phyloP scores from a whole-genome alignment of 2,888 invertebrate genomes.

The Machimus atricapillus region DNA sequence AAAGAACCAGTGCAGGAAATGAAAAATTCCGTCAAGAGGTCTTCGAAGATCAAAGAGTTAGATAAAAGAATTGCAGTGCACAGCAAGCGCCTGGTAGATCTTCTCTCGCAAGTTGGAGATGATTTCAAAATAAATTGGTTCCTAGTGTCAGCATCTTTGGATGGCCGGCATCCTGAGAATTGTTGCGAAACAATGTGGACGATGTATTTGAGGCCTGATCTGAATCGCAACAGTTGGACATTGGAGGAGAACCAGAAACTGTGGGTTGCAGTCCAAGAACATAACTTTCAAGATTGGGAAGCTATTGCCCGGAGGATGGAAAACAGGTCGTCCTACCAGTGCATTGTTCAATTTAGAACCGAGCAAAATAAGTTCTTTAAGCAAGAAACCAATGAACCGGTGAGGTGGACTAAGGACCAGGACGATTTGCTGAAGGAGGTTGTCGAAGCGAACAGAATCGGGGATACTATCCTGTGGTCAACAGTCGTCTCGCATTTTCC shows the following conservation, averaged over 20 bases:
- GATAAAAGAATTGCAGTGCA: conserved; percentile 42
- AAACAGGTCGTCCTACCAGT: conserved; percentile 73
- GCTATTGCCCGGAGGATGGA: conserved; percentile 67
- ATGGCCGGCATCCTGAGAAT: conserved; percentile 67
- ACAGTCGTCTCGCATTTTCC: conserved; percentile 71
- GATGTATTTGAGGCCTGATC: conserved; percentile 71
- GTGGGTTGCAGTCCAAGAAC: conserved; percentile 56
- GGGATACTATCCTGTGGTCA: conserved; percentile 77
- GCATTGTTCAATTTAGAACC: conserved; percentile 72
- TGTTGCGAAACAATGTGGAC: conserved; percentile 78
- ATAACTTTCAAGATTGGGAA: conserved; percentile 72
- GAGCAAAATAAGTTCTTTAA: background rate
- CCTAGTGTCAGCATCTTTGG: conserved; percentile 57
- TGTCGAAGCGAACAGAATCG: conserved; percentile 70
- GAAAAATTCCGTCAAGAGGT: background rate
- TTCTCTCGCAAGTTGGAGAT: conserved; percentile 48
- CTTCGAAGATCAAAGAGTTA: background rate
- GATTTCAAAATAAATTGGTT: conserved; percentile 59
- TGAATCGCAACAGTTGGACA: conserved; percentile 69
- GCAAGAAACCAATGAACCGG: background rate
- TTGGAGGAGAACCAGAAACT: conserved; percentile 64
- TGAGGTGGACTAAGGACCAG: conserved; percentile 73
- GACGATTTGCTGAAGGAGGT: conserved; percentile 70
- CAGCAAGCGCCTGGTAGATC: conserved; percentile 44
- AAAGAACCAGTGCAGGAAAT: background rate